Percentiles rank a stretch among this genome's conserved stretches.
These are phyloP conservation scores for Rhopalosiphum maidis DNA, from an alignment of 1,140 invertebrate genomes.

Conservation along the genomic window DNA sequence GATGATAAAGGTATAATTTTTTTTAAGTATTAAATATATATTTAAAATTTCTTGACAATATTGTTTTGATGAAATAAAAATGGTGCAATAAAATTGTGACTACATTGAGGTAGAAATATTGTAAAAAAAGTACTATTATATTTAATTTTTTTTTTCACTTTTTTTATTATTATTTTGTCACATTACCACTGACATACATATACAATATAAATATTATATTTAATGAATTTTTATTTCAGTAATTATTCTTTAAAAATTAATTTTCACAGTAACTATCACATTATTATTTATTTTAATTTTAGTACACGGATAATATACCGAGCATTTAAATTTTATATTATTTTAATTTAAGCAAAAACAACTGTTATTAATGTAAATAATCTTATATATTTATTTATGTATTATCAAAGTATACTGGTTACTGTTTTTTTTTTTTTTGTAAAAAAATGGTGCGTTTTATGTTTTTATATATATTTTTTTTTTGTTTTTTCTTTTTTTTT, in stretches of 20 bases:
- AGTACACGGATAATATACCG: constrained; percentile 33
- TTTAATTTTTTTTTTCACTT: constrained; percentile 26
- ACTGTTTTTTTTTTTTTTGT: constrained; percentile 44
- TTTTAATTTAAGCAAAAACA: constrained; percentile 27
- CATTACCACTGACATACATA: constrained; percentile 48
- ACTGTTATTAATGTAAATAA: constrained; percentile 13
- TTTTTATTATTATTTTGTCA: constrained; percentile 45
- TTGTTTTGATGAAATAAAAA: constrained; percentile 32
- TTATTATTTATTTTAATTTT: constrained; percentile 50
- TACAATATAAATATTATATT: constrained; percentile 2
- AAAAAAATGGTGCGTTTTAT: constrained; percentile 45
- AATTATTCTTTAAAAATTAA: constrained; percentile 19
- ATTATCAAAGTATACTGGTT: constrained; percentile 44
- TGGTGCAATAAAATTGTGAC: constrained; percentile 54
- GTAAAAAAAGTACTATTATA: constrained; percentile 43
- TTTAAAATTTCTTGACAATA: constrained; percentile 35
- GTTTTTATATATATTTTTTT: constrained; percentile 32
- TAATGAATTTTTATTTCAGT: not conserved
- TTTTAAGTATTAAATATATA: constrained; percentile 28
- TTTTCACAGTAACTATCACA: constrained; percentile 53
- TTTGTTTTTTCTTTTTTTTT: constrained; percentile 45
- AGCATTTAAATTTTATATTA: constrained; percentile 47
- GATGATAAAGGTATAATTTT: constrained; percentile 19
- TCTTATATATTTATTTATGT: constrained; percentile 37
- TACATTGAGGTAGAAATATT: constrained; percentile 44